These are phyloP conservation scores for Petrocephalus zakoni DNA, from an alignment of 2,113 vertebrate genomes.

Conservation along the genomic window DNA sequence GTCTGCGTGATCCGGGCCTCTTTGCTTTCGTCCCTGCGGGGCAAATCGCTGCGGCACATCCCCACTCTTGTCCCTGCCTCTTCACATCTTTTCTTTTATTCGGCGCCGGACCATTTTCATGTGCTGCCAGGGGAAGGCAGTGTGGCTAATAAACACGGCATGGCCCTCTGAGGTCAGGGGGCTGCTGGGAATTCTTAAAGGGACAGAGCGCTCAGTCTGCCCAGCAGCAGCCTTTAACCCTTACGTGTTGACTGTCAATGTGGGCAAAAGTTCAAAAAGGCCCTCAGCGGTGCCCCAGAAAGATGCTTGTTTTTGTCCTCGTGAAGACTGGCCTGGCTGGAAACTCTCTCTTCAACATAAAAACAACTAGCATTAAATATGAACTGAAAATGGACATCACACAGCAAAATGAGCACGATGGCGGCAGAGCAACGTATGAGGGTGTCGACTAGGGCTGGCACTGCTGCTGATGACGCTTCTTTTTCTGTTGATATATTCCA, in stretches of 20 bases:
- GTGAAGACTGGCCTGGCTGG: neutral
- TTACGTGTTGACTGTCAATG: neutral
- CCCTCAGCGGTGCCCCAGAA: slow-evolving; percentile 25
- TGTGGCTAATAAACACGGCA: slow-evolving; percentile 16
- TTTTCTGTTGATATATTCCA: slow-evolving; percentile 32
- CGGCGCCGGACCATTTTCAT: neutral
- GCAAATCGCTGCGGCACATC: neutral
- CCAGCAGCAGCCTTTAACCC: neutral
- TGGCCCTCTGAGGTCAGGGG: slow-evolving; percentile 25
- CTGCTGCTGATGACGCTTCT: neutral
- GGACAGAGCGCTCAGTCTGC: neutral
- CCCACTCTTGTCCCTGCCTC: neutral
- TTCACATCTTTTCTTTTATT: neutral
- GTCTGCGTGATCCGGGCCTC: neutral
- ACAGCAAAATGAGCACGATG: neutral
- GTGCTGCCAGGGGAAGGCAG: neutral
- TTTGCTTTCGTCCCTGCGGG: slow-evolving; percentile 1
- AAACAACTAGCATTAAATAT: neutral
- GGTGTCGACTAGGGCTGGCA: slow-evolving; percentile 24
- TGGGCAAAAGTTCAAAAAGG: slow-evolving; percentile 25
- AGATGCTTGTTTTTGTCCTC: slow-evolving; percentile 27
- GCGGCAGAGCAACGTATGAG: neutral
- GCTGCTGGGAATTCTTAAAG: slow-evolving; percentile 26
- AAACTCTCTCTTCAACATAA: neutral
- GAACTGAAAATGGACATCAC: neutral